Evolutionary conservation across 2,797 vertebrate genomes (phyloP).

Genomic region (Sebastolobus alascanus): DNA sequence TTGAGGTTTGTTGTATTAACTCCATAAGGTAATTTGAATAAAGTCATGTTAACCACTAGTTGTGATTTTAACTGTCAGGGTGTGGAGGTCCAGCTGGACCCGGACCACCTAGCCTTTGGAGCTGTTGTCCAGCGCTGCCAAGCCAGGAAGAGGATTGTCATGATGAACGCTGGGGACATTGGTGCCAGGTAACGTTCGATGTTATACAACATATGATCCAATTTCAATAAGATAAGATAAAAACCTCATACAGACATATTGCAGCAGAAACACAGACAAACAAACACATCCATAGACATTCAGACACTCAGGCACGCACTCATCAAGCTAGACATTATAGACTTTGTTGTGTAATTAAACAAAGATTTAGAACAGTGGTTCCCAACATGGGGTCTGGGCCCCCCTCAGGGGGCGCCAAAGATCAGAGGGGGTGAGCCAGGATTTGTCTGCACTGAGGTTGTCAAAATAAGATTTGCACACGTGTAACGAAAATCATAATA

Average conservation of each 20-base stretch:
- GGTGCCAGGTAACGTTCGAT: constrained; percentile 83
- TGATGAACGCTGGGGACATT: constrained; percentile 88
- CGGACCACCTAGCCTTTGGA: constrained; percentile 88
- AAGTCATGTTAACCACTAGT: background rate
- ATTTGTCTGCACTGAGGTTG: too few species aligned
- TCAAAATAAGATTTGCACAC: too few species aligned
- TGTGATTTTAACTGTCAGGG: constrained; percentile 63
- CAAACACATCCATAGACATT: background rate
- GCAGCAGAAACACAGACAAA: background rate
- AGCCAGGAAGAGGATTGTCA: constrained; percentile 78
- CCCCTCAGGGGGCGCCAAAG: too few species aligned
- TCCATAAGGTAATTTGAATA: background rate
- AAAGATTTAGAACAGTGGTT: background rate
- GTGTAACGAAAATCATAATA: too few species aligned
- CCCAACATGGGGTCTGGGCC: too few species aligned
- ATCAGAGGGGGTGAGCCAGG: too few species aligned
- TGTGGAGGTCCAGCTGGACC: constrained; percentile 87
- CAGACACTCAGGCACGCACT: background rate
- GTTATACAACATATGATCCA: background rate
- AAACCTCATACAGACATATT: background rate
- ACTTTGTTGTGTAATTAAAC: background rate
- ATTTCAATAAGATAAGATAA: background rate
- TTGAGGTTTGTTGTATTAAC: background rate
- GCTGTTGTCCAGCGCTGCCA: constrained; percentile 84
- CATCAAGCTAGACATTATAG: background rate